Evolutionary conservation across 30 jellyfish, hydroid and myxozoan genomes (phyloP).

Genomic region (Catostylus mosaicus): DNA sequence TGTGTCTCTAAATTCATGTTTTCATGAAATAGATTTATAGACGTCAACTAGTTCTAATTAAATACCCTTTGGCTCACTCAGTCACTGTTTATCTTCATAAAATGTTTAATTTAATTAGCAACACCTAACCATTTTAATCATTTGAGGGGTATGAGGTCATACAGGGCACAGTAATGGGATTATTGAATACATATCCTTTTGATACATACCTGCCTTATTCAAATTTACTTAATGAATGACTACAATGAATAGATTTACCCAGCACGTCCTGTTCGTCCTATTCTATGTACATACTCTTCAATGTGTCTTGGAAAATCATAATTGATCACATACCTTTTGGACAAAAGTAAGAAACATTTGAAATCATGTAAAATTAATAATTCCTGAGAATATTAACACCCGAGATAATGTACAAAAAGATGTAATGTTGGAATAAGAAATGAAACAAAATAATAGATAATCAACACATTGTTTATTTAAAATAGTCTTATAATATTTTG

Average conservation of each 20-base stretch:
- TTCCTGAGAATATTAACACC: neutral
- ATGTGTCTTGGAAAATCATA: slow-evolving; percentile 97
- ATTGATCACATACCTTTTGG: slow-evolving; percentile 83
- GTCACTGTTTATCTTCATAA: too few relatives aligned
- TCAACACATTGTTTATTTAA: too few relatives aligned
- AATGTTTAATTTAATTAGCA: too few relatives aligned
- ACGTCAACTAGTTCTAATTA: too few relatives aligned
- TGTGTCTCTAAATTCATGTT: too few relatives aligned
- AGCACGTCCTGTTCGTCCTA: slow-evolving; percentile 99
- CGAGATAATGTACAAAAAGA: neutral
- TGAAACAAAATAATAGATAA: neutral
- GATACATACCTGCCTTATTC: neutral
- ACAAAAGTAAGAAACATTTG: neutral
- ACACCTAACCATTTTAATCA: too few relatives aligned
- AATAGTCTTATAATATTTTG: too few relatives aligned
- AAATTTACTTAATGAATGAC: neutral
- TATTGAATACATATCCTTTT: too few relatives aligned
- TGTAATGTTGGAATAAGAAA: neutral
- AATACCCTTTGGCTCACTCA: too few relatives aligned
- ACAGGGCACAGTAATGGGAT: too few relatives aligned
- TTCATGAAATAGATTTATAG: too few relatives aligned
- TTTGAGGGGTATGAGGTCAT: too few relatives aligned
- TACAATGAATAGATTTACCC: slow-evolving; percentile 57
- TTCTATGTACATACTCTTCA: slow-evolving; percentile 98
- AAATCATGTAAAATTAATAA: neutral